Base-by-base conservation (phyloP, 2,888 invertebrate species). In the Drosophila borborema region DNA sequence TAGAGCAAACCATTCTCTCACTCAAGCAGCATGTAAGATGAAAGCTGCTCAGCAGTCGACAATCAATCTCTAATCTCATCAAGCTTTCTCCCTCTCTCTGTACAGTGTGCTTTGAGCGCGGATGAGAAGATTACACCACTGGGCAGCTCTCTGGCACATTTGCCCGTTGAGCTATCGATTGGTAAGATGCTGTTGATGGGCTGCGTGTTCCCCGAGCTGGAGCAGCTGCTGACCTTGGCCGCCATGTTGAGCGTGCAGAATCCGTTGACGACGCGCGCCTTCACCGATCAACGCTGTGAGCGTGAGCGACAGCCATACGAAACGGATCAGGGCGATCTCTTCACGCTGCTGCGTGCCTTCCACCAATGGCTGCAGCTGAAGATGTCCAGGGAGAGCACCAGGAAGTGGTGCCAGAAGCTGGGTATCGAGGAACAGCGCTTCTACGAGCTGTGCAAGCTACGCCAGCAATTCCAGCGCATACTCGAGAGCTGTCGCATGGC, bases 381-480 rank as follows among this genome's bases (percentile, higher is more conserved):
- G 91, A 94, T 95, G 60, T 65, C 80, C 3, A 81, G 90, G 38
- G 91, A 92, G 41, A 91, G 90, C 38, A 95, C 96, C 0, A 94
- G 96, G 51, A 95, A 95, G 69, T 99, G 99, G 99, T 98, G 99
- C 83, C 95, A 95, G 76, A 95, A 97, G 65, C 94, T 98, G 66
- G 99, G 98, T 0, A 94, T 99, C 9, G 99, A 99, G 93, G 99
- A 99, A 91, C 99, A 99, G 92, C 94, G 99, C 28, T 96, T 99
- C 89, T 99, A 99, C 91, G 99, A 99, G 93, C 96, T 98, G 89
- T 97, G 97, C 0, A 99, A 99, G 94, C 94, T 99, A 8, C 95
- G 98, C 41, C 95, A 96, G 31, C 99, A 99, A 93, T 97, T 99
- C 86, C 95, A 96, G 90, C 96, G 96, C 64, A 94, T 98, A 69